phyloP scores from a whole-genome alignment of 2,888 invertebrate species.

The Liodrosophila aerea region DNA sequence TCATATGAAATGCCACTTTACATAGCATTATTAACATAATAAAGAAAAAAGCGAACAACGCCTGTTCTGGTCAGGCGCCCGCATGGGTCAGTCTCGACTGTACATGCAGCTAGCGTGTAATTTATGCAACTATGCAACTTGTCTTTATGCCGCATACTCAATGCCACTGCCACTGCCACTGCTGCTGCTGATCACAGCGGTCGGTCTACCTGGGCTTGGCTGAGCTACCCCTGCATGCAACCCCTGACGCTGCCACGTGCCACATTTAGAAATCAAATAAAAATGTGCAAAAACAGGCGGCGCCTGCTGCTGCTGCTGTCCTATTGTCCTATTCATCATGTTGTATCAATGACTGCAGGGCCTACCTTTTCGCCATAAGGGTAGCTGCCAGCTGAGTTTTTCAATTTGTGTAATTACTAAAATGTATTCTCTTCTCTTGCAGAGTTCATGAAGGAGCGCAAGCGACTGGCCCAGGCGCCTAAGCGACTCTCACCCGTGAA shows the following conservation, averaged over 20 bases:
- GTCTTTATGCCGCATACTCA: not conserved
- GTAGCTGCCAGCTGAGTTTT: conserved; percentile 64
- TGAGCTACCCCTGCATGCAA: conserved; percentile 41
- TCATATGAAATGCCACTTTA: conserved; percentile 36
- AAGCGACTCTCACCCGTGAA: conserved; percentile 81
- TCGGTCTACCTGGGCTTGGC: conserved; percentile 36
- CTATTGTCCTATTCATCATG: conserved; percentile 12
- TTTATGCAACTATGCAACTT: conserved; percentile 63
- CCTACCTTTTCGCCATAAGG: conserved; percentile 15
- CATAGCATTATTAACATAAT: conserved; percentile 45
- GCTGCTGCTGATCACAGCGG: conserved; percentile 16
- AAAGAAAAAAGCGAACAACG: conserved; percentile 28
- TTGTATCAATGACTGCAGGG: conserved; percentile 38
- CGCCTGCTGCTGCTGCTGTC: conserved; percentile 68
- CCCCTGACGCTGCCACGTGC: conserved; percentile 57
- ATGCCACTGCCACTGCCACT: conserved; percentile 4
- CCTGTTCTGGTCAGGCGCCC: conserved; percentile 62
- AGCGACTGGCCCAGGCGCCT: conserved; percentile 81
- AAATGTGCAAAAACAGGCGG: conserved; percentile 76
- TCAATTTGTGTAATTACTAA: conserved; percentile 37
- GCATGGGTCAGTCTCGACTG: conserved; percentile 41
- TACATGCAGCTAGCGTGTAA: conserved; percentile 63
- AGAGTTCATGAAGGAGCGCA: conserved; percentile 83
- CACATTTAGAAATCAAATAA: conserved; percentile 52
- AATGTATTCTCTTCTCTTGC: conserved; percentile 46